Conservation (phyloP, 2,888 invertebrate genomes). For the Spatulosminthurus flaviceps region DNA sequence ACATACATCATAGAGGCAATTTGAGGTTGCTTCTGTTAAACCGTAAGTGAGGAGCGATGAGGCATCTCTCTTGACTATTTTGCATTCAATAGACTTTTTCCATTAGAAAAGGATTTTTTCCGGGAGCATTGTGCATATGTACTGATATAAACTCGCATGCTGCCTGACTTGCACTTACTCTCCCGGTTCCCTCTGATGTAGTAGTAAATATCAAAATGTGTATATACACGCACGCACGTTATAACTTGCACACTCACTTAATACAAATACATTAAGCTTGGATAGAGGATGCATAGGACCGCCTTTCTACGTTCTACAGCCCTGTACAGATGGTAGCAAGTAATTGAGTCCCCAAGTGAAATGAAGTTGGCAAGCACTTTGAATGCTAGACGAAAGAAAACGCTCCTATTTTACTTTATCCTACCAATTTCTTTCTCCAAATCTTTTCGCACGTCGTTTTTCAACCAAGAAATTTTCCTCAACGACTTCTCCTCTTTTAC, state of each 20-base stretch:
- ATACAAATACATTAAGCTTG: background rate
- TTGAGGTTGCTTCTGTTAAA: conserved; percentile 55
- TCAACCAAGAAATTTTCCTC: conserved; percentile 44
- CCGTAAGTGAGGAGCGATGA: conserved; percentile 49
- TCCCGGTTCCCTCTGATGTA: background rate
- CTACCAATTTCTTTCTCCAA: conserved; percentile 57
- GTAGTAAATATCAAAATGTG: background rate
- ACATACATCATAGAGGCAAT: conserved; percentile 55
- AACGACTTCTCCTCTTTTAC: background rate
- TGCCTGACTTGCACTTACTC: background rate
- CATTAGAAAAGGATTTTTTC: conserved; percentile 63
- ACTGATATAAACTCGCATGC: background rate
- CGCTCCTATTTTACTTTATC: conserved; percentile 57
- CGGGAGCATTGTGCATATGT: background rate
- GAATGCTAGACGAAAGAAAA: conserved; percentile 54
- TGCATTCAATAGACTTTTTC: conserved; percentile 64
- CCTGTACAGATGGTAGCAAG: conserved; percentile 62
- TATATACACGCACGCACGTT: background rate
- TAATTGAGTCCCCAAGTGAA: conserved; percentile 62
- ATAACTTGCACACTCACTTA: background rate
- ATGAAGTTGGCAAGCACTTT: conserved; percentile 50
- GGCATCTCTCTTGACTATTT: conserved; percentile 55
- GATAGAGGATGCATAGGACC: background rate
- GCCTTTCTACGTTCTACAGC: conserved; percentile 4
- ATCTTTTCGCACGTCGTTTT: conserved; percentile 54